phyloP scores from a whole-genome alignment of 1,140 invertebrate genomes.

The Heliconius eleuchia region DNA sequence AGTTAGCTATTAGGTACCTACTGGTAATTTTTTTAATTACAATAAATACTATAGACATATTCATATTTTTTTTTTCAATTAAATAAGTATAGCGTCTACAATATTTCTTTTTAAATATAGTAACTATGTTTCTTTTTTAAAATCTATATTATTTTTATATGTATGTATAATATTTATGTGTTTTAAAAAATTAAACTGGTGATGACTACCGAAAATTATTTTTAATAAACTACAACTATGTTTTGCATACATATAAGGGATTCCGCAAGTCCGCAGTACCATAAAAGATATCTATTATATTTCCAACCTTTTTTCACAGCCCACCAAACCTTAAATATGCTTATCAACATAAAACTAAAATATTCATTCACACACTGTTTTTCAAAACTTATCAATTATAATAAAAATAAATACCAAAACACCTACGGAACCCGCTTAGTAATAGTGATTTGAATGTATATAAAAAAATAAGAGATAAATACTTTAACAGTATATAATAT shows the following conservation, averaged over 20 bases:
- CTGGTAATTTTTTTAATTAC: not conserved
- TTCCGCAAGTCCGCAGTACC: conserved; percentile 26
- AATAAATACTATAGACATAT: not conserved
- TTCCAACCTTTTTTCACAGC: conserved; percentile 29
- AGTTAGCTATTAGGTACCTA: not conserved
- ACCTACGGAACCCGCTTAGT: conserved; percentile 18
- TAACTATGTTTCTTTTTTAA: conserved; percentile 4
- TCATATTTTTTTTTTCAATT: not conserved
- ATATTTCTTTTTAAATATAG: not conserved
- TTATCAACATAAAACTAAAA: conserved; percentile 16
- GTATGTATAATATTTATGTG: not conserved
- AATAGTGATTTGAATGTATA: not conserved
- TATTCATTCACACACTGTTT: not conserved
- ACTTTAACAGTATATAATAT: not conserved
- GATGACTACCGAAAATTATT: not conserved
- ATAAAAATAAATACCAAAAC: not conserved
- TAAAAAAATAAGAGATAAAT: not conserved
- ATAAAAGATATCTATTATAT: conserved; percentile 18
- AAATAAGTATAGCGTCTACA: conserved; percentile 3
- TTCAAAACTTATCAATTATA: not conserved
- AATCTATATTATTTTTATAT: conserved; percentile 5
- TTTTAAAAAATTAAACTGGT: not conserved
- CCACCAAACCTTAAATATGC: conserved; percentile 22
- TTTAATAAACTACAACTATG: not conserved
- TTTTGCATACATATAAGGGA: conserved; percentile 16